Base-by-base conservation (phyloP, 2,888 invertebrate genomes). In the Trichopoda pennipes region DNA sequence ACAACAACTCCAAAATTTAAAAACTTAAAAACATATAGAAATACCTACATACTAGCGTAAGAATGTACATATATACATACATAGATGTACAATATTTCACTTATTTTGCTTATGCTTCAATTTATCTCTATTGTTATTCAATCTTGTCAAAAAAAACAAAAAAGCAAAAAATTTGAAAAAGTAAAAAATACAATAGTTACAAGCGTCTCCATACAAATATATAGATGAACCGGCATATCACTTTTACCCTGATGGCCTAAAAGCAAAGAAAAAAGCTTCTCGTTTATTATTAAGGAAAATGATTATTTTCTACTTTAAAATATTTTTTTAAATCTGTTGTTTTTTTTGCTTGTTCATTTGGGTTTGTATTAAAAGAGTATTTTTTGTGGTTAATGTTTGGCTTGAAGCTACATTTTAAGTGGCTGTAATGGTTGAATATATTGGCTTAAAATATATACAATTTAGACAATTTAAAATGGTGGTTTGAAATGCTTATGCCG, bases 111-210 rank as follows among this genome's bases (percentile, higher is more conserved):
- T 42, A n/a, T 56, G 56, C 73, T 80, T 74, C 73, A 74, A 80
- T 80, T 80, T 74, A 72, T 75, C 72, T 82, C 82, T 44, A 79
- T 82, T 82, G 79, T 74, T 74, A 74, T 80, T 80, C 79, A 80
- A 80, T 74, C 73, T 73, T 79, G 73, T 66, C 61, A 80, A 61
- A 74, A 56, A 38, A 16, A 44, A 8, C 12, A 19, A 7, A 32
- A n/a, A n/a, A n/a, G n/a, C n/a, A 28, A 56, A 56, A 61, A 38
- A 60, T 38, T n/a, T 2, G 16, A 63, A 51, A 17, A 38, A 49
- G 1, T 4, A 58, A 23, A 38, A 28, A 44, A 60, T 23, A 53
- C 38, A 38, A 74, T 61, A 55, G 55, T 72, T 72, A 21, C 9
- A 28, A n/a, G 56, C 14, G 7, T n/a, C 35, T n/a, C 10, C 44